Evolutionary conservation across 2,888 invertebrate genomes (phyloP).

Genomic region (Erebia ligea): DNA sequence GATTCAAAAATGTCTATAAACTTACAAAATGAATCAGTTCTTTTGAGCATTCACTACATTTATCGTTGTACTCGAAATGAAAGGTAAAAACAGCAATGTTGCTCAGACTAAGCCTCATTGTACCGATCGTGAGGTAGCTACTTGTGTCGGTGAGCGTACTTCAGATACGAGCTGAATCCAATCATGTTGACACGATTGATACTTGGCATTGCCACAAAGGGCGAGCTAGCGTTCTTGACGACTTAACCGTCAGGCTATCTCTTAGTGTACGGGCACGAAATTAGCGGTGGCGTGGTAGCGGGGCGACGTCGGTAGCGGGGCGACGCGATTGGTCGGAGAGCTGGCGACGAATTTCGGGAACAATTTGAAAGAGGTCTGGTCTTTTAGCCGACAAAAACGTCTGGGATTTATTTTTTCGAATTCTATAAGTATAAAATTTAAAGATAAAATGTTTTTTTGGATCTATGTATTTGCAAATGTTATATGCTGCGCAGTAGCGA

Average conservation of each 20-base stretch:
- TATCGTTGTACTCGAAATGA: background rate
- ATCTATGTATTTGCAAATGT: no score
- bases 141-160: background rate
- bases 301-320: no score
- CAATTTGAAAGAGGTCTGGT: no score
- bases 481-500: no score
- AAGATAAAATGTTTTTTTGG: no score
- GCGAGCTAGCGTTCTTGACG: background rate
- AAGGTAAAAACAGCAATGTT: conserved; percentile 9
- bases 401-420: no score
- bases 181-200: conserved; percentile 16
- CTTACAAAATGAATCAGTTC: background rate
- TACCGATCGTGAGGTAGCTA: background rate
- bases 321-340: no score
- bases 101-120: conserved; percentile 10
- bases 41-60: background rate
- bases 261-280: no score
- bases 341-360: no score
- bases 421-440: no score
- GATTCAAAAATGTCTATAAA: background rate
- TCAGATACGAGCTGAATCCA: conserved; percentile 8
- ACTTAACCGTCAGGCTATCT: conserved; percentile 9
- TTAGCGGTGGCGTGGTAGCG: no score
- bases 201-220: background rate
- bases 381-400: background rate